Percentiles rank a stretch among this genome's conserved stretches.
Evolutionary conservation across 2,888 invertebrate species (phyloP).

Genomic region (Noctua pronuba): DNA sequence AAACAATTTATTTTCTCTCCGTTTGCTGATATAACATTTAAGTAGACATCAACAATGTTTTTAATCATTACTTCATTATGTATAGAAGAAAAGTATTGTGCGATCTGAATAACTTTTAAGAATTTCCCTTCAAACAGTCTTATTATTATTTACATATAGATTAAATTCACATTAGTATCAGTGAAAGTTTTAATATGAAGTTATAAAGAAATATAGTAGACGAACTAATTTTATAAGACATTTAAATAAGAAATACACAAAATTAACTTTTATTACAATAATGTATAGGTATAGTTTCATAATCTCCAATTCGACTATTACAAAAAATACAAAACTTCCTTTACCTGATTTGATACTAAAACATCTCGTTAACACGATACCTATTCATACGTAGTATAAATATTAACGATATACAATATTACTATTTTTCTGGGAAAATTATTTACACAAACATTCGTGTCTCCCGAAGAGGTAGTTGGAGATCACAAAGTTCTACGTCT

Average conservation of each 20-base stretch:
- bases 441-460: slow-evolving; percentile 59
- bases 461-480: slow-evolving; percentile 50
- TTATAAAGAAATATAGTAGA: slow-evolving; percentile 44
- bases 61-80: slow-evolving; percentile 70
- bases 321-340: slow-evolving; percentile 77
- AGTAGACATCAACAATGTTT: slow-evolving; percentile 80
- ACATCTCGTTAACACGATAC: slow-evolving; percentile 44
- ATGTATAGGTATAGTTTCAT: slow-evolving; percentile 44
- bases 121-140: slow-evolving; percentile 83
- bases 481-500: slow-evolving; percentile 56
- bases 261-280: slow-evolving; percentile 34
- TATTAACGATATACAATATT: slow-evolving; percentile 56
- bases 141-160: slow-evolving; percentile 76
- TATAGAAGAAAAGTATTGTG: slow-evolving; percentile 85
- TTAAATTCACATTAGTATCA: slow-evolving; percentile 60
- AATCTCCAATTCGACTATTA: slow-evolving; percentile 70
- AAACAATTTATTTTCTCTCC: slow-evolving; percentile 80
- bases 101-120: slow-evolving; percentile 78
- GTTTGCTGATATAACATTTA: slow-evolving; percentile 78
- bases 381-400: slow-evolving; percentile 61
- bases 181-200: slow-evolving; percentile 52
- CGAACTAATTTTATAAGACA: slow-evolving; percentile 48
- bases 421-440: slow-evolving; percentile 55
- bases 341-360: slow-evolving; percentile 63
- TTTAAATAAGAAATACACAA: slow-evolving; percentile 52